Percentiles rank a stretch among this genome's conserved stretches.
Conservation (phyloP, 2,797 vertebrate species). For the Delichon dasypus region DNA sequence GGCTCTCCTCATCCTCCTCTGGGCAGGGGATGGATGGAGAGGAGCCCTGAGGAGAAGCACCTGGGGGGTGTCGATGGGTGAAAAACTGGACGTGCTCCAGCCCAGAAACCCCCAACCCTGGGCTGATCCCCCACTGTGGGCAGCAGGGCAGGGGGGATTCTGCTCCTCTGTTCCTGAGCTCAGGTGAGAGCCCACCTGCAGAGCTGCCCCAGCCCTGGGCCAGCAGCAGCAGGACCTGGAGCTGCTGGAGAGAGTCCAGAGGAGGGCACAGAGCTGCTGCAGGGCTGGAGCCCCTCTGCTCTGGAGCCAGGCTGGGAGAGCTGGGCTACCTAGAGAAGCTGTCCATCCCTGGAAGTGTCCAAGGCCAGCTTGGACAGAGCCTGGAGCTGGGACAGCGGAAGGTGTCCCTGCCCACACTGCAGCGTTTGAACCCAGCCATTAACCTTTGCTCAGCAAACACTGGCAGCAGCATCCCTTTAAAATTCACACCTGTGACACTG, state of each 20-base stretch:
- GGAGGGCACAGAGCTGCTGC: neutral
- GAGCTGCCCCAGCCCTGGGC: neutral
- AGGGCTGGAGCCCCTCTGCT: neutral
- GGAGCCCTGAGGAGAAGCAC: neutral
- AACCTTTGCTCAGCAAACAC: neutral
- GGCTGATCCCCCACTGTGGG: neutral
- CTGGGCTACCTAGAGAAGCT: neutral
- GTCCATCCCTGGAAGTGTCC: neutral
- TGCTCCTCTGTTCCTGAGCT: neutral
- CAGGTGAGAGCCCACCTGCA: neutral
- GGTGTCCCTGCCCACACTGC: neutral
- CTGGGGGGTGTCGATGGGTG: neutral
- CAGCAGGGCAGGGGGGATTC: neutral
- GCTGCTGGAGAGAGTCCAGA: neutral
- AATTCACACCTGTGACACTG: neutral
- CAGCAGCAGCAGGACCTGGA: neutral
- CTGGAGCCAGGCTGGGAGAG: neutral
- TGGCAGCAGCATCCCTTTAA: neutral
- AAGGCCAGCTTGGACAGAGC: fast-evolving
- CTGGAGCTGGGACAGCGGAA: neutral
- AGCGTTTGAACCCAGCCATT: neutral
- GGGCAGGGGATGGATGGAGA: neutral
- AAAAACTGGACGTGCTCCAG: neutral
- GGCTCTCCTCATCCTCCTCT: neutral
- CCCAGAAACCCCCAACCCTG: neutral